Evolutionary conservation across 2,888 invertebrate species (phyloP), one percentile per base, ranked within the genome.

Genomic region (Drosophila subsilvestris): DNA sequence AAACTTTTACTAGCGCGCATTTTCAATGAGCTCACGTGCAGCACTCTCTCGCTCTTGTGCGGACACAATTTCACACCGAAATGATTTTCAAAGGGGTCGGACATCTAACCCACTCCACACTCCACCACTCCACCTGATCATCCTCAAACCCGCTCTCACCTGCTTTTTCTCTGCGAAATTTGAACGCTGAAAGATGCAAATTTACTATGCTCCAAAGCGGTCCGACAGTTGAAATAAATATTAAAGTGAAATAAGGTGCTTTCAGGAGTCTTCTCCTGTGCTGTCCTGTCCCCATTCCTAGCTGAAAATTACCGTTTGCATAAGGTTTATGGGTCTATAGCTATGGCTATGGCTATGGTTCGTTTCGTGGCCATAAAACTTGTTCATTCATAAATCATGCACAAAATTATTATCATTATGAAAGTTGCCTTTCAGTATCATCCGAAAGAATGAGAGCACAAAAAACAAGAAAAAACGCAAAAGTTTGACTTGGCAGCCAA

Each of bases 401-500:
- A 88, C 79, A 83, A 86, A 88, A 86, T 86, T 86, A 86, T 86
- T 86, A 86, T 88, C 85, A 86, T 86, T 88, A 86, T 83, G 84
- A 83, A 86, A 86, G 86, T 86, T 86, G 86, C 86, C 86, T 80
- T 80, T 78, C 74, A 73, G 74, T 79, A 84, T 78, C 78, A 84
- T 79, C 81, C 67, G 66, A 74, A 63, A 62, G 56, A 63, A 54
- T 25, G 69, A 22, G 53, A 53, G 60, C 51, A 32, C 29, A 32
- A 9, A 62, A 49, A 48, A 63, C n/a, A n/a, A n/a, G n/a, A 63
- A 63, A 25, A 43, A 48, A 25, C 25, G 6, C 5, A 25, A 6
- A 37, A 45, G 44, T 27, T 32, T 47, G 55, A 48, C 61, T 53
- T 59, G 63, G 59, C 70, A 61, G 73, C 61, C 61, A 70, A 85